Percentiles rank a stretch among this genome's conserved stretches.
Conservation (phyloP, 2,888 invertebrate genomes). For the Kuschelorhynchus macadamiae region DNA sequence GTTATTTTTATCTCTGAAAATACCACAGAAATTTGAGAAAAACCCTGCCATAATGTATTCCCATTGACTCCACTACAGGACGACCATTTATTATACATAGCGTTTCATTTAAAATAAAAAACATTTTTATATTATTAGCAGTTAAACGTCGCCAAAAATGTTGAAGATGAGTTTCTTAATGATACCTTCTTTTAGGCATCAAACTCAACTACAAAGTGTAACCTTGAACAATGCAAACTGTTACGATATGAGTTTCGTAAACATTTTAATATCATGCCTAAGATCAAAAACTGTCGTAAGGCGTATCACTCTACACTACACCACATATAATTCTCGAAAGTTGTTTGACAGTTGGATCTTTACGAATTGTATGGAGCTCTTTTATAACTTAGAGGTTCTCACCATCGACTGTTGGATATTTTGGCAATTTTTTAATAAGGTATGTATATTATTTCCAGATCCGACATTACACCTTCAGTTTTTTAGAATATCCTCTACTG, state of each 20-base stretch:
- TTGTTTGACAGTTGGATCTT: slow-evolving; percentile 40
- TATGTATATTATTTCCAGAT: too few species aligned
- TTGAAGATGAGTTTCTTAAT: too few species aligned
- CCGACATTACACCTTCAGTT: too few species aligned
- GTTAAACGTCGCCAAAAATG: too few species aligned
- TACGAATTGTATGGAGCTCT: slow-evolving; percentile 30
- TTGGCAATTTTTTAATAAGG: slow-evolving; percentile 35
- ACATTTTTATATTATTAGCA: too few species aligned
- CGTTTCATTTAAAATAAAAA: too few species aligned
- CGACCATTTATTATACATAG: too few species aligned
- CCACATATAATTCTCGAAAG: slow-evolving; percentile 27
- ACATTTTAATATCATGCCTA: slow-evolving; percentile 66
- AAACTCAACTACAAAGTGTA: slow-evolving; percentile 65
- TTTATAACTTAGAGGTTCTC: slow-evolving; percentile 27
- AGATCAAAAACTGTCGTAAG: slow-evolving; percentile 58
- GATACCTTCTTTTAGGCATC: slow-evolving; percentile 66
- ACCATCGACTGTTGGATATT: slow-evolving; percentile 49
- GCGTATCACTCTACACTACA: slow-evolving; percentile 30
- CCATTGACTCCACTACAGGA: too few species aligned
- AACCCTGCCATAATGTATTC: too few species aligned
- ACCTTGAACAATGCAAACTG: slow-evolving; percentile 68
- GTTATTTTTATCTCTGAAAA: too few species aligned
- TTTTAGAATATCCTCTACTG: too few species aligned
- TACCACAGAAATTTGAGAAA: too few species aligned
- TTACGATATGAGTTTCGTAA: slow-evolving; percentile 66